phyloP scores from a whole-genome alignment of 2,113 vertebrate species.

The Sminthopsis crassicaudata region DNA sequence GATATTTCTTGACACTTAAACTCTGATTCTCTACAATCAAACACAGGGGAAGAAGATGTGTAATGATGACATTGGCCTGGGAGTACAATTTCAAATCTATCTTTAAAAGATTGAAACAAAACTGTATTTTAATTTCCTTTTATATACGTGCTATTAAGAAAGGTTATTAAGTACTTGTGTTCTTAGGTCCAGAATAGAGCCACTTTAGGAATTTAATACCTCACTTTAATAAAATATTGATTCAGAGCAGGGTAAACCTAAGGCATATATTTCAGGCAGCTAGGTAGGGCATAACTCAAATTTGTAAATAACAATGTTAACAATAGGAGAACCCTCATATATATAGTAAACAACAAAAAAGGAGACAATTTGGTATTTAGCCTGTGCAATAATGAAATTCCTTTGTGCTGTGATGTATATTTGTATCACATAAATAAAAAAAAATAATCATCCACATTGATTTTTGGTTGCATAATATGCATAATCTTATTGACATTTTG shows the following conservation, averaged over 20 bases:
- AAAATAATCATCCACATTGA: neutral
- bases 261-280: neutral
- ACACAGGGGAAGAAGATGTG: neutral
- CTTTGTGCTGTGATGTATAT: neutral
- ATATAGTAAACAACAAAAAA: neutral
- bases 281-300: neutral
- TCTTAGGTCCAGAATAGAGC: neutral
- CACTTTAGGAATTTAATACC: neutral
- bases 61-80: neutral
- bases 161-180: neutral
- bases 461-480: neutral
- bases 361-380: neutral
- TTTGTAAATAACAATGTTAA: conserved; percentile 9
- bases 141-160: neutral
- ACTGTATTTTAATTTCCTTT: neutral
- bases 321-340: neutral
- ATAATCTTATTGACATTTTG: neutral
- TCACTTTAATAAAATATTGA: conserved; percentile 6
- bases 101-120: neutral
- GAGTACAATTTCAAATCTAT: neutral
- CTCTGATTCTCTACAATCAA: neutral
- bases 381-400: neutral
- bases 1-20: neutral
- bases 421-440: neutral
- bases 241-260: neutral